These are phyloP conservation scores for Cherax destructor DNA, from an alignment of 1,140 invertebrate species.

Conservation along the genomic window DNA sequence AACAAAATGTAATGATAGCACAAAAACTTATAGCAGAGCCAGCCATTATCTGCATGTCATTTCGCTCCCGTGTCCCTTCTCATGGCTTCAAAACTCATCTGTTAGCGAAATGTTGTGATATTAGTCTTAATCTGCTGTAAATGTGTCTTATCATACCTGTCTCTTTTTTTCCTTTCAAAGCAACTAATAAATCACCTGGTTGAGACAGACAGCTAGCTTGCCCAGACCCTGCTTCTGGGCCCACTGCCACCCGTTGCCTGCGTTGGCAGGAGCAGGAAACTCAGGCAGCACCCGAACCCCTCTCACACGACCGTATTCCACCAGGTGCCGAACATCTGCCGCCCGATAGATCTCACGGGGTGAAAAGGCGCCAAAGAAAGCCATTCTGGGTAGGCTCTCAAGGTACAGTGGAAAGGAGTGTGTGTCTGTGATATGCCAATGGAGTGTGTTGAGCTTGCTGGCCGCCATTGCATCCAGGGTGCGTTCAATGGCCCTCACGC, in stretches of 20 bases:
- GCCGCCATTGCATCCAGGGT: conserved; percentile 88
- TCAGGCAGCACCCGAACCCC: conserved; percentile 88
- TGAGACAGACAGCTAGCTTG: conserved; percentile 77
- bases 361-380: conserved; percentile 63
- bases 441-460: conserved; percentile 89
- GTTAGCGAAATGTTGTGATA: too few relatives aligned
- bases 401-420: conserved; percentile 88
- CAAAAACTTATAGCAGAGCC: too few relatives aligned
- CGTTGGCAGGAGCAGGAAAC: conserved; percentile 91
- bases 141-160: too few relatives aligned
- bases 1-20: too few relatives aligned
- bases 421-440: conserved; percentile 93
- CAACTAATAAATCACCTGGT: conserved; percentile 76
- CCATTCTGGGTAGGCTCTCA: conserved; percentile 44
- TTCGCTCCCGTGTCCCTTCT: too few relatives aligned
- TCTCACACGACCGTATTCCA: conserved; percentile 82
- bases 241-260: conserved; percentile 91
- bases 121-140: too few relatives aligned
- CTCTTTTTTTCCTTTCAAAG: too few relatives aligned
- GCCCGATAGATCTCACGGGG: conserved; percentile 78
- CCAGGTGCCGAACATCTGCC: conserved; percentile 82
- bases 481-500: conserved; percentile 82
- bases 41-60: too few relatives aligned
- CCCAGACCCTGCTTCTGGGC: conserved; percentile 79
- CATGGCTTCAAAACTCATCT: too few relatives aligned